Evolutionary conservation across 2,888 invertebrate species (phyloP).

Genomic region (Agrochola lychnidis): DNA sequence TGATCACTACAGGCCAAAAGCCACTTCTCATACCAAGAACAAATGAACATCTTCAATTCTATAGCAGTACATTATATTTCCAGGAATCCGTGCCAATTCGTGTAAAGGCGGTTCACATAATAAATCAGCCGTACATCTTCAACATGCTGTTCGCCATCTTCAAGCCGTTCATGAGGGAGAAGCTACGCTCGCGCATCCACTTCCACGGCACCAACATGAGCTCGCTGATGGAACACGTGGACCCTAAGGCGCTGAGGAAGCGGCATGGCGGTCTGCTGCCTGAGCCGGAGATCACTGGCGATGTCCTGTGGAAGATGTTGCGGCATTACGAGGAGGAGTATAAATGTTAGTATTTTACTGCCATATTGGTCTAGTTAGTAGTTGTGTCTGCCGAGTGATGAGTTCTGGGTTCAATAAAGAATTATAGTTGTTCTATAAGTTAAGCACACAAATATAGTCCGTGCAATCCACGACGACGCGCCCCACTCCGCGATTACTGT

Average conservation of each 20-base stretch:
- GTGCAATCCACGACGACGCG: too few species aligned
- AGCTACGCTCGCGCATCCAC: slow-evolving; percentile 94
- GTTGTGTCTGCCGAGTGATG: background rate
- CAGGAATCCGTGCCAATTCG: slow-evolving; percentile 96
- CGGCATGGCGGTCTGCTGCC: slow-evolving; percentile 93
- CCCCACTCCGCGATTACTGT: too few species aligned
- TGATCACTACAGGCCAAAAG: background rate
- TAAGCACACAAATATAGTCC: background rate
- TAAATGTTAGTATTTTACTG: slow-evolving; percentile 88
- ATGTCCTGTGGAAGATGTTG: slow-evolving; percentile 92
- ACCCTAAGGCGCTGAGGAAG: slow-evolving; percentile 90
- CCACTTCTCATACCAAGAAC: background rate
- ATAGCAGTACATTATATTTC: slow-evolving; percentile 64
- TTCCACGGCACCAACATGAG: slow-evolving; percentile 94
- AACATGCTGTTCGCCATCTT: slow-evolving; percentile 96
- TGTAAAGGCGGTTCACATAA: slow-evolving; percentile 95
- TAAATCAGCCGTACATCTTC: slow-evolving; percentile 97
- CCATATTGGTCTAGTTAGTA: background rate
- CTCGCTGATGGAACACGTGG: slow-evolving; percentile 91
- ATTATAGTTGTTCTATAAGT: too few species aligned
- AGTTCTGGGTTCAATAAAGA: background rate
- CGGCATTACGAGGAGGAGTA: slow-evolving; percentile 92
- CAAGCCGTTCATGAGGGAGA: slow-evolving; percentile 96
- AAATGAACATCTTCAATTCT: too few species aligned
- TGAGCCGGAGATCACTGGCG: slow-evolving; percentile 91